Conservation (phyloP, 1,140 invertebrate genomes). For the Brachionus sp. region DNA sequence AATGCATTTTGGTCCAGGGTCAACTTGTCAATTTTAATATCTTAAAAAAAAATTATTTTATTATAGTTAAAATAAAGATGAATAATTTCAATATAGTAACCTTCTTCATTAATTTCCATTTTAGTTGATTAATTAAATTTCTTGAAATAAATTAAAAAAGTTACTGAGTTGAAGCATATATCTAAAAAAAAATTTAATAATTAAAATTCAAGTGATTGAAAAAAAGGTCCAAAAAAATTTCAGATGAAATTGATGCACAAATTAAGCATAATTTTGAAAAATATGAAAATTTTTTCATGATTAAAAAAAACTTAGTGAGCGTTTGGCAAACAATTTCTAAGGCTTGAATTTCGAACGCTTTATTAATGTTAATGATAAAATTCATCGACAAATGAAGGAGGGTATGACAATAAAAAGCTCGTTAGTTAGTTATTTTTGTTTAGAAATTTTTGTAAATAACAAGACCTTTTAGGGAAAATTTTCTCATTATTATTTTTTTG, state of each 20-base stretch:
- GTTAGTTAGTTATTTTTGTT: neutral
- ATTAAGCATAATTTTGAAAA: conserved; percentile 22
- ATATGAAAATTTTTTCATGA: neutral
- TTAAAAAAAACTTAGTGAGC: neutral
- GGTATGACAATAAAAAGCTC: neutral
- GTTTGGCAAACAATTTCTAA: neutral
- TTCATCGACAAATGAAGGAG: neutral
- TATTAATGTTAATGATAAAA: conserved; percentile 42
- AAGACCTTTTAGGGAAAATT: neutral
- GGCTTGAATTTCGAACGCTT: neutral
- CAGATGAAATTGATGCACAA: neutral
- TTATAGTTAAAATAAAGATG: neutral
- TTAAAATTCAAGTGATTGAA: neutral
- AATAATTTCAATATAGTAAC: neutral
- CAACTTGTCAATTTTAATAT: neutral
- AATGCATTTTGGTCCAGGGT: neutral
- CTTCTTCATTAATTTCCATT: conserved; percentile 16
- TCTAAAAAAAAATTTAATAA: neutral
- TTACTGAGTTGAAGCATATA: neutral
- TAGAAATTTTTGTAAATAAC: neutral
- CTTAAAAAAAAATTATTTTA: neutral
- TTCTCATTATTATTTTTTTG: conserved; percentile 6
- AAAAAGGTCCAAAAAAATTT: neutral
- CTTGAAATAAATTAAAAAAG: neutral
- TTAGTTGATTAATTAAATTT: neutral